Evolutionary conservation across 2,888 invertebrate species (phyloP), one percentile per base, ranked within the genome.

Genomic region (Tryphoninae sp.): DNA sequence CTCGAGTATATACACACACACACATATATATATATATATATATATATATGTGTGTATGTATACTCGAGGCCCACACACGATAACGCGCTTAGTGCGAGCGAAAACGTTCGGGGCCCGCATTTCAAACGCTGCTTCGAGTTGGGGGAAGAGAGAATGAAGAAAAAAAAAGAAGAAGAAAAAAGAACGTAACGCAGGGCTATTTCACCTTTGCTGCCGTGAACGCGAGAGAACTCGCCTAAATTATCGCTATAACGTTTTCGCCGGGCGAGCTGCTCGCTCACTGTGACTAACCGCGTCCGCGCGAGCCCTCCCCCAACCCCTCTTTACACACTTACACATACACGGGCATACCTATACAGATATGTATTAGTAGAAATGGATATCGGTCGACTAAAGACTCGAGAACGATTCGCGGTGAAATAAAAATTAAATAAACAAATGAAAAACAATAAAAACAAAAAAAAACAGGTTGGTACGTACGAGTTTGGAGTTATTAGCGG

Each of bases 171-270:
- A 68, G 51, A 40, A 26, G 22, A 67, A 42, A 69, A 68, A 65
- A 23, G 68, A 23, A 49, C 59, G 62, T 40, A 53, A 61, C 75
- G 51, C 73, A 33, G 33, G 71, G 76, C 64, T 71, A 61, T 76
- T 64, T 74, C 74, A 74, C 69, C 69, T 79, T 61, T 61, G 40
- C 64, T 42, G 81, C 53, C 65, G 67, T 74, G 72, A 88, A 88
- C 86, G 84, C 83, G 82, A 86, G 86, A 59, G 78, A 71, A 42
- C 76, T 64, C 51, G 40, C 80, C 82, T 82, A 89, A 90, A 89
- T 90, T 89, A 90, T 90, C 88, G 88, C 86, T 86, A 85, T 88
- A 87, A 87, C 87, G 83, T 88, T 88, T 73, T 81, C 75, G 75
- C 45, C 58, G 75, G 51, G 53, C 82, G 67, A 65, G 77, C 74